Evolutionary conservation across 2,888 invertebrate genomes (phyloP).

Genomic region (Aphidius colemani): DNA sequence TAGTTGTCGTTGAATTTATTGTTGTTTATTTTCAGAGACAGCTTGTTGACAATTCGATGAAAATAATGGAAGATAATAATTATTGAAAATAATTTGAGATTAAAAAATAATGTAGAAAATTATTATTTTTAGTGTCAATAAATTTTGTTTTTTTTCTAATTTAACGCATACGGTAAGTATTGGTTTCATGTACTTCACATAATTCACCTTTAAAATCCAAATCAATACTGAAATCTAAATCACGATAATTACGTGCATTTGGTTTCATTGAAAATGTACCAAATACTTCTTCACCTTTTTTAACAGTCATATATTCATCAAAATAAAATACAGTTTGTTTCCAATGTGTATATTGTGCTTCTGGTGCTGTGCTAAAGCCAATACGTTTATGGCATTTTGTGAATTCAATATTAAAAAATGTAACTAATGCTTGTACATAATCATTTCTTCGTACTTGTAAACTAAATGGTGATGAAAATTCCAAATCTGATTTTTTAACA

Average conservation of each 20-base stretch:
- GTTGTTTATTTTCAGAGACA: too few relatives aligned
- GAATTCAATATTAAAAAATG: constrained; percentile 99
- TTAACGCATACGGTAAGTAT: constrained; percentile 91
- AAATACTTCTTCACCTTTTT: constrained; percentile 90
- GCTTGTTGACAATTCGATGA: not conserved
- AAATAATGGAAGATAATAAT: not conserved
- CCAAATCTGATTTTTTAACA: constrained; percentile 92
- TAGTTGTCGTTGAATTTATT: too few relatives aligned
- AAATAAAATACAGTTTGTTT: constrained; percentile 99
- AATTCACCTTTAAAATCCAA: constrained; percentile 91
- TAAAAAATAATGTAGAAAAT: too few relatives aligned
- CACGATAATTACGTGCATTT: constrained; percentile 94
- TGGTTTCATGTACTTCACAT: constrained; percentile 82
- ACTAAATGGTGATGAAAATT: constrained; percentile 87
- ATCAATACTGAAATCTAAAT: constrained; percentile 93
- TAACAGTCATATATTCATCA: constrained; percentile 95
- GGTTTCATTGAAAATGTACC: constrained; percentile 94
- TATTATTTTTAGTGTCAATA: not conserved
- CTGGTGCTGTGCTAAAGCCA: constrained; percentile 98
- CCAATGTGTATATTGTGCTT: constrained; percentile 99
- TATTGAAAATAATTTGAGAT: not conserved
- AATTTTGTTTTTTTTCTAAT: constrained; percentile 22
- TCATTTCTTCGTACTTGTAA: constrained; percentile 87
- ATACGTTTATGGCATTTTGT: constrained; percentile 98
- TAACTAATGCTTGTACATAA: constrained; percentile 96